Base-by-base conservation (phyloP, 1,140 invertebrate genomes). In the Melipona quadrifasciata region DNA sequence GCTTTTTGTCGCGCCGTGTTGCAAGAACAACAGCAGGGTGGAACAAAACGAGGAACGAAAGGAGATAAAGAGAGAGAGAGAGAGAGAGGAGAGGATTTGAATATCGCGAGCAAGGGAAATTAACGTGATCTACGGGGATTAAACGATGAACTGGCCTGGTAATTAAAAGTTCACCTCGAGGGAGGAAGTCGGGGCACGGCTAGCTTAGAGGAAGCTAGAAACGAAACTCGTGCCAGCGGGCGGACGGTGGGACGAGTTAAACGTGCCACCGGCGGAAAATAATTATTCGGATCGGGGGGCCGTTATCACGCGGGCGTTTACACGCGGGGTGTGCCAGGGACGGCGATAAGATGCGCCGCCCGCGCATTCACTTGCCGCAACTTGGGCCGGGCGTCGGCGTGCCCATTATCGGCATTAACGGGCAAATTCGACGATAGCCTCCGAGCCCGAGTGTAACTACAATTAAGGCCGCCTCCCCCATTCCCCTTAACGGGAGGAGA, bases 391-490 rank as follows among this genome's bases (percentile, higher is more conserved):
- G 76, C 78, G 76, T 85, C 76, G 64, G 61, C 65, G 80, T 86
- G 70, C 76, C 87, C 87, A 89, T 89, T 89, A 89, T 86, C 88
- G 79, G 75, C 81, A 81, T 89, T 89, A 88, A 86, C 84, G 87
- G 68, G 64, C 71, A 76, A 82, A 86, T 88, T 86, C 87, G 87
- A 86, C 85, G 87, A 86, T 84, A 58, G 87, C 88, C 73, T 8
- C 72, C 58, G 68, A 71, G 70, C 72, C 68, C 5, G 51, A 71
- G 86, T 81, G 77, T 76, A 81, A 64, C 77, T 84, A 80, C 80
- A 86, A 88, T 89, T 89, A 89, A 75, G 84, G 77, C 39, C 64
- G 67, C 8, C 34, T 8, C 8, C 39, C 8, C 39, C 39, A 0
- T 6, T 8, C 8, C 39, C 8, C 39, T 47, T 47, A 47, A 47